Base-by-base conservation (phyloP, 2,888 invertebrate genomes). In the Phengaris alcon region DNA sequence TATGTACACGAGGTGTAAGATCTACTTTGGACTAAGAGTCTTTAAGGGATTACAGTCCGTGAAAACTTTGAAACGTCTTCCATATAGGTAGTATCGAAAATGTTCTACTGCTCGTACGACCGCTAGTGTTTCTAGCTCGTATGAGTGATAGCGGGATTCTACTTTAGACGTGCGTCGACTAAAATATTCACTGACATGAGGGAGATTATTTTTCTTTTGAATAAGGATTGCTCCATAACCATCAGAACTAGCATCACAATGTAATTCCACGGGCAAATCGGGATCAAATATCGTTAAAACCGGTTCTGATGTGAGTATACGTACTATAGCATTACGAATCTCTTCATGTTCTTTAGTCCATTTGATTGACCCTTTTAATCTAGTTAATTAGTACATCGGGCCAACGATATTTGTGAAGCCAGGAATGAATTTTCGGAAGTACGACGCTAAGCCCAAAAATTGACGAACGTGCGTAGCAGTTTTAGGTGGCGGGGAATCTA, bases 181-280 rank as follows among this genome's bases (percentile, higher is more conserved):
- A 15, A 15, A 59, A 59, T 59, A 59, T 3, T n/a, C 59, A 15
- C 35, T 7, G 6, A 59, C 59, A 70, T 73, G 74, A 13, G 35
- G 54, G 15, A 68, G 51, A 44, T 64, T 57, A 6, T 76, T 57
- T 44, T 13, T 13, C 13, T 13, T 74, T 68, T 81, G 81, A 5
- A 81, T 44, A 0, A 81, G 35, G 0, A 82, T 79, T 0, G 78
- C 80, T 0, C 82, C 82, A 69, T 81, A 82, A 0, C 81, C 81
- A 0, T 68, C 64, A 0, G 75, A 12, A 51, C 81, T 81, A 0
- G 82, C 82, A 59, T 82, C 82, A 0, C 81, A 81, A 55, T 81
- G 81, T 0, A 82, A 48, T 51, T 82, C 81, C 0, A 75, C 68
- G 0, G 79, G 78, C 0, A 64, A 57, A 0, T 78, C 64, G 0